phyloP scores from a whole-genome alignment of 2,113 vertebrate genomes.

The Apistogramma diplotaenia region DNA sequence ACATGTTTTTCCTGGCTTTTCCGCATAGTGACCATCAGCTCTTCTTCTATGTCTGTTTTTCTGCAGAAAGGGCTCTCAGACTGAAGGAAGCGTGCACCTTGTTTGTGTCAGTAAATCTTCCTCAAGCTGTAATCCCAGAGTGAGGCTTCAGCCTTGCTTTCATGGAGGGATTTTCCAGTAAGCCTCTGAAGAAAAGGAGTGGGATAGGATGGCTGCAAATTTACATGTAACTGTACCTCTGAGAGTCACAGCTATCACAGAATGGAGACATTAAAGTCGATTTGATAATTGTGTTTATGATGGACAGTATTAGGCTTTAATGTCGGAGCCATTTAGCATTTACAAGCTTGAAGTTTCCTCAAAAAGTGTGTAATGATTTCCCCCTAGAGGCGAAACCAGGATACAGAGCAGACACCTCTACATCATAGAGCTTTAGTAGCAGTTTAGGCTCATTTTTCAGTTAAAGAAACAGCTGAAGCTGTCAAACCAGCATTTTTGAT shows the following conservation, averaged over 20 bases:
- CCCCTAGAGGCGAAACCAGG: conserved; percentile 50
- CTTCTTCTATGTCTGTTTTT: conserved; percentile 2
- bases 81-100: conserved; percentile 57
- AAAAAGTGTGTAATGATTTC: conserved; percentile 13
- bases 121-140: conserved; percentile 83
- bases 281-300: neutral
- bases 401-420: neutral
- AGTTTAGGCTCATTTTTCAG: no score
- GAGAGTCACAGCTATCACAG: neutral
- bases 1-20: conserved; percentile 7
- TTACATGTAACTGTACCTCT: neutral
- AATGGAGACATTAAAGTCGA: neutral
- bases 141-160: conserved; percentile 62
- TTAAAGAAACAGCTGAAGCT: neutral
- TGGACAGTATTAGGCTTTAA: neutral
- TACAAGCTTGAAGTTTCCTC: neutral
- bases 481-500: neutral
- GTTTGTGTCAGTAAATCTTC: conserved; percentile 83
- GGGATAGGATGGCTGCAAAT: neutral
- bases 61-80: neutral
- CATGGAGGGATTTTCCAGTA: conserved; percentile 80
- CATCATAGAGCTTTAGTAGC: no score
- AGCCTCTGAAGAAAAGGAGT: conserved; percentile 51
- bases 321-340: neutral
- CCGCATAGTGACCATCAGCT: neutral